These are phyloP conservation scores for Alviniconcha marisindica DNA, from an alignment of 1,140 invertebrate genomes.

Conservation along the genomic window DNA sequence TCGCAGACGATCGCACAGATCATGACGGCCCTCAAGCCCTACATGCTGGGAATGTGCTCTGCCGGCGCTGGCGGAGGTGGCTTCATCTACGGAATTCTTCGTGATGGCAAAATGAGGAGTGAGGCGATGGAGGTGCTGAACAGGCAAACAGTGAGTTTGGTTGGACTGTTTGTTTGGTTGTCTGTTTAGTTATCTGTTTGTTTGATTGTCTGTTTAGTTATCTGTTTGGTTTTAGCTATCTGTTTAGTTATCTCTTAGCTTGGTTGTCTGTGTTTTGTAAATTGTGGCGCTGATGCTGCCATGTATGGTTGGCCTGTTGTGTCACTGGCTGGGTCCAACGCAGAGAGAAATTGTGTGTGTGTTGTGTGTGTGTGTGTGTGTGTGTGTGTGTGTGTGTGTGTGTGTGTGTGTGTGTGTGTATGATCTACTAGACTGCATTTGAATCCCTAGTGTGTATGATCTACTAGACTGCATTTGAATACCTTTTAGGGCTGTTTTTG, in stretches of 20 bases:
- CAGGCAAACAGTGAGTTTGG: conserved; percentile 36
- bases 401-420: conserved; percentile 2
- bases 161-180: neutral
- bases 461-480: neutral
- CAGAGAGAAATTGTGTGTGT: too few species aligned
- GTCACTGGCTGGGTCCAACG: too few species aligned
- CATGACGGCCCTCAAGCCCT: conserved; percentile 69
- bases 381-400: neutral
- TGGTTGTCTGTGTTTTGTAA: too few species aligned
- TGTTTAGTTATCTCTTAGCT: too few species aligned
- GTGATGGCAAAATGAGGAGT: conserved; percentile 56
- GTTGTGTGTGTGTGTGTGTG: conserved; percentile 21
- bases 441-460: neutral
- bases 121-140: conserved; percentile 54
- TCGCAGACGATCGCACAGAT: conserved; percentile 70
- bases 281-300: too few species aligned
- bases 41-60: conserved; percentile 72
- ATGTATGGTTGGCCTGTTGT: too few species aligned
- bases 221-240: neutral
- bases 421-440: neutral
- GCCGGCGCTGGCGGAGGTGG: conserved; percentile 78
- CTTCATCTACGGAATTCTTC: conserved; percentile 75
- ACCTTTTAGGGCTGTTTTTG: neutral
- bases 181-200: neutral
- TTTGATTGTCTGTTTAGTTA: neutral